These are phyloP conservation scores for Agapornis roseicollis DNA, from an alignment of 2,113 vertebrate genomes.

Conservation along the genomic window DNA sequence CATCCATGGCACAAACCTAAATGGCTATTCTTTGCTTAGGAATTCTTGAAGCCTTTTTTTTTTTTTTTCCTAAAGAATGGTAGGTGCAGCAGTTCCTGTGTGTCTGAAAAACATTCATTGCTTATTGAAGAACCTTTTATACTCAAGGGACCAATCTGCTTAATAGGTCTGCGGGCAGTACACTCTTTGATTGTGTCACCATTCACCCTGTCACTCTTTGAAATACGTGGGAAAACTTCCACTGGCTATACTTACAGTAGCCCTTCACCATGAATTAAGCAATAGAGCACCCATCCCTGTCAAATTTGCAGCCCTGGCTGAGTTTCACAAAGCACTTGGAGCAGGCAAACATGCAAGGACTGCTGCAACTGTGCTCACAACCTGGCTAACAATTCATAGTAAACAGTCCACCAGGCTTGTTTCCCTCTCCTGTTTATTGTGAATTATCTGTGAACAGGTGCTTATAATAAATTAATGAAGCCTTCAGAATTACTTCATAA, in stretches of 20 bases:
- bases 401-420: not conserved
- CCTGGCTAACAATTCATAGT: not conserved
- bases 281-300: not conserved
- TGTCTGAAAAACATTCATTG: not conserved
- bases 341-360: not conserved
- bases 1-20: not conserved
- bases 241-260: not conserved
- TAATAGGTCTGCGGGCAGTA: not conserved
- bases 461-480: not conserved
- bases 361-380: not conserved
- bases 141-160: not conserved
- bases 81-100: not conserved
- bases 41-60: not conserved
- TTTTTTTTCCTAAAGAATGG: not conserved
- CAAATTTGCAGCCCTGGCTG: not conserved
- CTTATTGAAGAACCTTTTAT: not conserved
- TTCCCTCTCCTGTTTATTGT: too few species aligned
- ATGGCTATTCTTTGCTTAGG: not conserved
- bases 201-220: not conserved
- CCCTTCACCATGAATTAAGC: not conserved
- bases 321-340: fast-evolving
- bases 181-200: not conserved
- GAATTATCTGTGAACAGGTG: not conserved
- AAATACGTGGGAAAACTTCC: not conserved
- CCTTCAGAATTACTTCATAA: not conserved